These are phyloP conservation scores for Dysmachus trigonus DNA, from an alignment of 2,888 invertebrate species.

Conservation along the genomic window DNA sequence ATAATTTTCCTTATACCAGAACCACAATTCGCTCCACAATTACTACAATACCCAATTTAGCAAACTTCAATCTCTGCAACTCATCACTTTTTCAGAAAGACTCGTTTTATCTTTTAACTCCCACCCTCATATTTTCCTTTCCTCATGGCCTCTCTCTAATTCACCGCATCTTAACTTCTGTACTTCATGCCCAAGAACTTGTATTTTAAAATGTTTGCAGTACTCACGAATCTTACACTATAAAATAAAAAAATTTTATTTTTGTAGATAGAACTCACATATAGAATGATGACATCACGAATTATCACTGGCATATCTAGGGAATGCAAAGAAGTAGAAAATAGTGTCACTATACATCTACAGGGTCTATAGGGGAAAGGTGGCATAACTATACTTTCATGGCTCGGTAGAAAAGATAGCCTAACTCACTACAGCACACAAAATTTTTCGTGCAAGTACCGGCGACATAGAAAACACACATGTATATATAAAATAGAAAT, in stretches of 20 bases:
- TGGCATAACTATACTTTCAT: neutral
- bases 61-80: conserved; percentile 4
- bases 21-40: neutral
- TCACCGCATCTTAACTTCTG: neutral
- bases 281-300: conserved; percentile 4
- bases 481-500: neutral
- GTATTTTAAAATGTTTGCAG: neutral
- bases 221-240: neutral
- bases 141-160: neutral
- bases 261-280: neutral
- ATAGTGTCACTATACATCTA: neutral
- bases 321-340: neutral
- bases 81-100: neutral
- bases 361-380: neutral
- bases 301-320: neutral
- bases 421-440: neutral
- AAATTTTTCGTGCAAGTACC: neutral
- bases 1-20: neutral
- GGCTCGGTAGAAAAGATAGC: neutral
- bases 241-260: neutral
- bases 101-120: neutral
- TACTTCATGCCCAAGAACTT: neutral
- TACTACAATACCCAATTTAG: neutral
- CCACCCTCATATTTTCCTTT: neutral
- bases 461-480: neutral